phyloP scores from a whole-genome alignment of 2,113 vertebrate species.

The Coregonus clupeaformis region DNA sequence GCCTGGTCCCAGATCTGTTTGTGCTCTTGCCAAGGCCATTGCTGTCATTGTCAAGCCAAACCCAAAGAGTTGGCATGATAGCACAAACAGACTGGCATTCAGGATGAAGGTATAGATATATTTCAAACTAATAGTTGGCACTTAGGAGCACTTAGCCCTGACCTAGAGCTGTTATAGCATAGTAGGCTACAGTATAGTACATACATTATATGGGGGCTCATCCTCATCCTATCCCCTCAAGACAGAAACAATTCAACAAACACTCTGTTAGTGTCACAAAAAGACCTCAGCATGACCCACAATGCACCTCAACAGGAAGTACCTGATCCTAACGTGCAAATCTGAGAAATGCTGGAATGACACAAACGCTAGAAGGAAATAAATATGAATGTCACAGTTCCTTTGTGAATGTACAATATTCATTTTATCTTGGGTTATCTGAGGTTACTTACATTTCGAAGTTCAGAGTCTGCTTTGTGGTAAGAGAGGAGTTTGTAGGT shows the following conservation, averaged over 20 bases:
- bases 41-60: too few relatives aligned
- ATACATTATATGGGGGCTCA: slow-evolving; percentile 34
- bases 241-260: slow-evolving; percentile 37
- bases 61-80: too few relatives aligned
- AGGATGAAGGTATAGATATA: too few relatives aligned
- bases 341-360: slow-evolving; percentile 54
- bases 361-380: slow-evolving; percentile 16
- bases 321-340: slow-evolving; percentile 51
- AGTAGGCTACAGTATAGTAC: slow-evolving; percentile 18
- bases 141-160: neutral
- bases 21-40: too few relatives aligned
- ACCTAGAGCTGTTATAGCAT: too few relatives aligned
- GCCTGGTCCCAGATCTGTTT: too few relatives aligned
- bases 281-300: slow-evolving; percentile 39
- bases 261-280: slow-evolving; percentile 56
- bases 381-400: neutral
- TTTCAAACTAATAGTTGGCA: neutral
- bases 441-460: slow-evolving; percentile 64
- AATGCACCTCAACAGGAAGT: slow-evolving; percentile 47
- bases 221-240: slow-evolving; percentile 43
- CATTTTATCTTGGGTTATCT: neutral
- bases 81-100: too few relatives aligned
- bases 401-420: neutral
- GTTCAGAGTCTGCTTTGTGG: slow-evolving; percentile 78
- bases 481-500: slow-evolving; percentile 91